phyloP scores from a whole-genome alignment of 2,113 vertebrate genomes.

The Proteles cristata region DNA sequence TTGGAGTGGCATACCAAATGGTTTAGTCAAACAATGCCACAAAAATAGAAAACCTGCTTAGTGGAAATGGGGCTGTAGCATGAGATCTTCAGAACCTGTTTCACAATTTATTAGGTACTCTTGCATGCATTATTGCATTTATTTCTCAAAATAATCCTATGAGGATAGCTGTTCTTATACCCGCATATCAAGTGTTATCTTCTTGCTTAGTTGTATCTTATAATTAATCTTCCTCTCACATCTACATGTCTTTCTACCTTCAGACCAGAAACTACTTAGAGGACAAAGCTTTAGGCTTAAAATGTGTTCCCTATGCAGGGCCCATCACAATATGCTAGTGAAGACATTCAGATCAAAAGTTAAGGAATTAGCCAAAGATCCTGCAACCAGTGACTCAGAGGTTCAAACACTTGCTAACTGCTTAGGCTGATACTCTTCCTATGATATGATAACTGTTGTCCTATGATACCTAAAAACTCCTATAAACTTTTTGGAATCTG shows the following conservation, averaged over 20 bases:
- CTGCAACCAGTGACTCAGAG: background rate
- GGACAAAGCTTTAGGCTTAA: background rate
- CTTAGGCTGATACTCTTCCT: background rate
- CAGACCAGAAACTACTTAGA: background rate
- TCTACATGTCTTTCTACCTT: background rate
- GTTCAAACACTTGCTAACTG: background rate
- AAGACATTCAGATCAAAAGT: background rate
- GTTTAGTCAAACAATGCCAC: constrained; percentile 24
- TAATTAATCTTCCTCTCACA: background rate
- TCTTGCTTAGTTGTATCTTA: background rate
- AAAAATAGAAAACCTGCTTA: constrained; percentile 3
- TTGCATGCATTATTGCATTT: background rate
- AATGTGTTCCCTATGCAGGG: background rate
- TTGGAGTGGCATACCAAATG: background rate
- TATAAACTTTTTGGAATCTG: background rate
- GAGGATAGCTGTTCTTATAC: background rate
- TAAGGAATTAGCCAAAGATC: background rate
- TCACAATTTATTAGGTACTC: background rate
- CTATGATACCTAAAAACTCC: background rate
- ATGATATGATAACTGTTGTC: background rate
- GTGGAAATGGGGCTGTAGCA: background rate
- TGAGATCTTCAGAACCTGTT: background rate
- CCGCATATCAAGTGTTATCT: background rate
- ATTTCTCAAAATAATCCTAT: constrained; percentile 24
- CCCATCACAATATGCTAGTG: background rate